These are phyloP conservation scores for Fistularia commersonii DNA, from an alignment of 2,797 vertebrate species.

Conservation along the genomic window DNA sequence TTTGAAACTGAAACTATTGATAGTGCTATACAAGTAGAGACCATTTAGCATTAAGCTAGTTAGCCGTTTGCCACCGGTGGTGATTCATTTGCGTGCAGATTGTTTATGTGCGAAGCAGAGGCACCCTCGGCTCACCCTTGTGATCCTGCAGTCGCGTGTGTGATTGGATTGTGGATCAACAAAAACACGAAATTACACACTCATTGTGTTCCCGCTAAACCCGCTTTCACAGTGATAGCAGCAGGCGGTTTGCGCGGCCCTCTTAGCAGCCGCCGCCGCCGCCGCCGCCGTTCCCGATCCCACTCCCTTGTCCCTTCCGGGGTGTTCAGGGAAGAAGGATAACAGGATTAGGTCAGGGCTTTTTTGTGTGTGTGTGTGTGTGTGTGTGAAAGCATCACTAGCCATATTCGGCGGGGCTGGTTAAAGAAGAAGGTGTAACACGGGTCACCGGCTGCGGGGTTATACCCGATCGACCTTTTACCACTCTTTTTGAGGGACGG, in stretches of 20 bases:
- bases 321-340: slow-evolving; percentile 85
- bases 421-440: slow-evolving; percentile 65
- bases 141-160: slow-evolving; percentile 98
- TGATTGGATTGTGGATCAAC: slow-evolving; percentile 99
- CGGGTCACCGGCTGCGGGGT: slow-evolving; percentile 39
- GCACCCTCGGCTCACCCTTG: slow-evolving; percentile 81
- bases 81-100: slow-evolving; percentile 53
- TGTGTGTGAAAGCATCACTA: slow-evolving; percentile 81
- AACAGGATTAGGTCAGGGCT: slow-evolving; percentile 91
- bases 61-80: slow-evolving; percentile 52
- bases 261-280: slow-evolving; percentile 75
- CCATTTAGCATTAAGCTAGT: slow-evolving; percentile 42
- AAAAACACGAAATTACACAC: slow-evolving; percentile 99
- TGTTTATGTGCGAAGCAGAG: slow-evolving; percentile 86
- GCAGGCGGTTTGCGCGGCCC: slow-evolving; percentile 80
- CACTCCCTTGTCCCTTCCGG: slow-evolving; percentile 78
- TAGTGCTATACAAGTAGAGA: no score
- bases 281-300: slow-evolving; percentile 58
- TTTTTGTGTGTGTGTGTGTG: slow-evolving; percentile 72
- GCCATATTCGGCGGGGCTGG: slow-evolving; percentile 75
- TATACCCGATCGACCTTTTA: slow-evolving; percentile 46
- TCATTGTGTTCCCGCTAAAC: slow-evolving; percentile 94
- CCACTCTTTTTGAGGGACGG: slow-evolving; percentile 50
- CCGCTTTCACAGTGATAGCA: slow-evolving; percentile 84
- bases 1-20: no score